Base-by-base conservation (phyloP, 1,140 invertebrate species). In the Zaprionus taronus region DNA sequence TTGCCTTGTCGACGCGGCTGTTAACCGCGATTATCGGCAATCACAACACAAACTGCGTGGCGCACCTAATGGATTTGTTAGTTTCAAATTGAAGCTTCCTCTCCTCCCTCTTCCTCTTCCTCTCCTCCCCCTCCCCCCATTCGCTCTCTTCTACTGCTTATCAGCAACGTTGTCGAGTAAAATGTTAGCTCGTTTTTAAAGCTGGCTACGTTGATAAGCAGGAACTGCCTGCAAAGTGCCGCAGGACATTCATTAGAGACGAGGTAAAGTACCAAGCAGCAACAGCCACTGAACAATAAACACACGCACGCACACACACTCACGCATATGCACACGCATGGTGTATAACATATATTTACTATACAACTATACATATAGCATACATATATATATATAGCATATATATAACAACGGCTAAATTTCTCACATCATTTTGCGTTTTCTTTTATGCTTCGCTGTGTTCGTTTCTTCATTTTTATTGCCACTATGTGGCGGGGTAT, bases 381-480 rank as follows among this genome's bases (percentile, higher is more conserved):
- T 57, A n/a, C n/a, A 14, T 11, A 55, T 28, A 5, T 15, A 55
- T 14, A 9, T 22, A 14, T 28, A 3, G 0, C 47, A 17, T 49
- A 12, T 5, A 7, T n/a, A n/a, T 15, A 47, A 17, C 15, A 47
- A 20, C 65, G 65, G 72, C 61, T 17, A 67, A 84, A 77, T 81
- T 81, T 65, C 58, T 83, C 81, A 83, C 77, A 83, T 83, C 72
- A 83, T 80, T 83, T 55, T 70, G 51, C 78, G 60, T 68, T 77
- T 74, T 77, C 69, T 68, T 68, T 69, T 57, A 67, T 78, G 38
- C 77, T 68, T 47, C 47, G 38, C 47, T 58, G 22, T 58, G 61
- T 61, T 72, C 56, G 65, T 69, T 20, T 36, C 44, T 28, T 47
- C 17, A 47, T 55, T 51, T 38, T 58, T 58, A 20, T 31, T 17